Evolutionary conservation across 2,113 vertebrate species (phyloP).

Genomic region (Chitala chitala): DNA sequence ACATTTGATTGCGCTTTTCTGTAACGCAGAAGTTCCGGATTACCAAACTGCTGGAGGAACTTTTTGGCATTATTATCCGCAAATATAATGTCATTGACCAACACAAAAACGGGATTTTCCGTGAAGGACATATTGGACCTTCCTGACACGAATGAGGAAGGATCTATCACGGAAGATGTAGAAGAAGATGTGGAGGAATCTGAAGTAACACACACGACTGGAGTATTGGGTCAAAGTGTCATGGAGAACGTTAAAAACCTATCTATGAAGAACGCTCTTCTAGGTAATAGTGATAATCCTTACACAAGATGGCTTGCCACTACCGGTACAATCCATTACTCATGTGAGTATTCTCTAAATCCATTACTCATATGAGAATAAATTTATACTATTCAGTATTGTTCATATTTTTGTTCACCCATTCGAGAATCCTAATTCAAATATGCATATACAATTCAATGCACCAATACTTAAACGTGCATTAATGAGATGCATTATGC

Average conservation of each 20-base stretch:
- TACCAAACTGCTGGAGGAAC: constrained; percentile 53
- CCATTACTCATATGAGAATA: too few relatives aligned
- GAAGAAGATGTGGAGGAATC: constrained; percentile 71
- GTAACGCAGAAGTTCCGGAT: background rate
- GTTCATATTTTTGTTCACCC: too few relatives aligned
- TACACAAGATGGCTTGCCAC: constrained; percentile 74
- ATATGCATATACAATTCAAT: too few relatives aligned
- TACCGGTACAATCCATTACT: constrained; percentile 71
- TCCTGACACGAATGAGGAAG: constrained; percentile 72
- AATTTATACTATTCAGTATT: too few relatives aligned
- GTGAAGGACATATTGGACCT: constrained; percentile 89
- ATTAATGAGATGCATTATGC: too few relatives aligned
- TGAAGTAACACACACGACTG: constrained; percentile 59
- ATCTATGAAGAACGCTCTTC: constrained; percentile 64
- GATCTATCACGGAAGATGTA: constrained; percentile 65
- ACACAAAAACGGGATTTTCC: constrained; percentile 83
- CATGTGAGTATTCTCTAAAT: constrained; percentile 67
- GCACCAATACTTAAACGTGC: too few relatives aligned
- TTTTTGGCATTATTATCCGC: constrained; percentile 50
- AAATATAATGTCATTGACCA: constrained; percentile 78
- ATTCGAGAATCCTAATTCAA: too few relatives aligned
- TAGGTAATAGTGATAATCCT: constrained; percentile 67
- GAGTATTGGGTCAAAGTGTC: constrained; percentile 53
- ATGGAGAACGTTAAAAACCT: constrained; percentile 58
- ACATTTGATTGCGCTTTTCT: background rate